Percentiles rank a stretch among this genome's conserved stretches.
These are phyloP conservation scores for Lordiphosa mommai DNA, from an alignment of 1,140 invertebrate species.

Conservation along the genomic window DNA sequence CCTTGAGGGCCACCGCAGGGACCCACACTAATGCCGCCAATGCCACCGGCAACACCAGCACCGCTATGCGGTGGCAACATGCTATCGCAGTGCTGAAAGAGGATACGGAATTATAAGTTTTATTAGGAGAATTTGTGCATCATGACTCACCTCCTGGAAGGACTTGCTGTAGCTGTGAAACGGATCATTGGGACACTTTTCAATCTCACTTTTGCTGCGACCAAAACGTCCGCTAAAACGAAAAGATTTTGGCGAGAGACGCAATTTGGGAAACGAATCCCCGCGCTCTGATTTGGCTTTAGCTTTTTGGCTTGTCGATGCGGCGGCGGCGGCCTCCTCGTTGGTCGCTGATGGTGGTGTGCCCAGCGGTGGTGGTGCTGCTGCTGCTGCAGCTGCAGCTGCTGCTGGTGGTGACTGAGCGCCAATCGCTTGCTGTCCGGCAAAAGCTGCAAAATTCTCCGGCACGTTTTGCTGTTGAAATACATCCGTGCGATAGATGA, in stretches of 20 bases:
- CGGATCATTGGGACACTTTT: slow-evolving; percentile 68
- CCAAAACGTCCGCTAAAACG: slow-evolving; percentile 77
- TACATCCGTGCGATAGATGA: slow-evolving; percentile 76
- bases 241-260: slow-evolving; percentile 72
- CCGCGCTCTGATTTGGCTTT: slow-evolving; percentile 73
- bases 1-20: slow-evolving; percentile 70
- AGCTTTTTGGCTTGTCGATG: slow-evolving; percentile 13
- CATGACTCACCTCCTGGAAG: slow-evolving; percentile 70
- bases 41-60: slow-evolving; percentile 57
- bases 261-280: slow-evolving; percentile 72
- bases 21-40: slow-evolving; percentile 57
- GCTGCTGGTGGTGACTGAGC: slow-evolving; percentile 51
- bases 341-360: not conserved
- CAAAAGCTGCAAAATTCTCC: slow-evolving; percentile 62
- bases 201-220: slow-evolving; percentile 75
- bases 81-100: slow-evolving; percentile 53
- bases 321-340: slow-evolving; percentile 1
- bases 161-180: slow-evolving; percentile 78
- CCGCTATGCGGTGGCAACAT: slow-evolving; percentile 59
- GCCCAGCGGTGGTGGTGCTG: not conserved
- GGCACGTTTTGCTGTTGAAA: slow-evolving; percentile 42
- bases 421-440: slow-evolving; percentile 34
- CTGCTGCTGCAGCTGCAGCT: slow-evolving; percentile 35
- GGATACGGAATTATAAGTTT: not conserved
- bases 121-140: not conserved